Percentiles rank a stretch among this genome's conserved stretches.
These are phyloP conservation scores for Babylonia areolata DNA, from an alignment of 1,140 invertebrate genomes.

Conservation along the genomic window DNA sequence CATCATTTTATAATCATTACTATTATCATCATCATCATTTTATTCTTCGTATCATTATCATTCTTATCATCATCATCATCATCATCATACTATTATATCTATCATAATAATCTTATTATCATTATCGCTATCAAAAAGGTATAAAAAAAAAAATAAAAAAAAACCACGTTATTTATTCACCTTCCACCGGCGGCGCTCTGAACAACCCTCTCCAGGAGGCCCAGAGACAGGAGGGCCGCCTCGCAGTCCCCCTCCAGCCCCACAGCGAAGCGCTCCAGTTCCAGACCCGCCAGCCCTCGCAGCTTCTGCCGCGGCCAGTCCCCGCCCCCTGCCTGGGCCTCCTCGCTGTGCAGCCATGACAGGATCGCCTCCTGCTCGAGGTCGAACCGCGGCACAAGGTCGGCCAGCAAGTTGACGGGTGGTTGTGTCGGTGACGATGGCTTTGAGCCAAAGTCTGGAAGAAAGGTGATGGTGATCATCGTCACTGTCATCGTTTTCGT, in stretches of 20 bases:
- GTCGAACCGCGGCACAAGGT: slow-evolving; percentile 64
- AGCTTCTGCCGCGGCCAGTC: slow-evolving; percentile 49
- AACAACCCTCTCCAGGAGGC: slow-evolving; percentile 65
- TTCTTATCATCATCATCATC: too few species aligned
- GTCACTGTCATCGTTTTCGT: too few species aligned
- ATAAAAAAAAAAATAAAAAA: too few species aligned
- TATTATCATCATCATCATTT: too few species aligned
- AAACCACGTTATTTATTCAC: too few species aligned
- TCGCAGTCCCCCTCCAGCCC: slow-evolving; percentile 66
- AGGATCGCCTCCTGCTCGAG: slow-evolving; percentile 65
- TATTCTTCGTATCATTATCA: too few species aligned
- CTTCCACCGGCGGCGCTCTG: slow-evolving; percentile 48
- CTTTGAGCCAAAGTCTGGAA: background rate
- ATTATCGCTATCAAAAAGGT: too few species aligned
- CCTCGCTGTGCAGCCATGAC: slow-evolving; percentile 57
- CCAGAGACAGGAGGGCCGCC: slow-evolving; percentile 54
- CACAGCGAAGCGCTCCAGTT: slow-evolving; percentile 57
- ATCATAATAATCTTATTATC: too few species aligned
- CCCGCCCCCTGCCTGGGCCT: slow-evolving; percentile 47
- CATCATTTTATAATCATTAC: too few species aligned
- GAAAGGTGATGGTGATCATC: background rate
- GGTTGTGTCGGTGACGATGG: background rate
- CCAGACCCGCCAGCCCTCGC: slow-evolving; percentile 53
- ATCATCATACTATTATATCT: too few species aligned
- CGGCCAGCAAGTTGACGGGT: slow-evolving; percentile 63